Percentiles rank a stretch among this genome's conserved stretches.
Evolutionary conservation across 2,797 vertebrate genomes (phyloP).

Genomic region (Sparidentex hasta): DNA sequence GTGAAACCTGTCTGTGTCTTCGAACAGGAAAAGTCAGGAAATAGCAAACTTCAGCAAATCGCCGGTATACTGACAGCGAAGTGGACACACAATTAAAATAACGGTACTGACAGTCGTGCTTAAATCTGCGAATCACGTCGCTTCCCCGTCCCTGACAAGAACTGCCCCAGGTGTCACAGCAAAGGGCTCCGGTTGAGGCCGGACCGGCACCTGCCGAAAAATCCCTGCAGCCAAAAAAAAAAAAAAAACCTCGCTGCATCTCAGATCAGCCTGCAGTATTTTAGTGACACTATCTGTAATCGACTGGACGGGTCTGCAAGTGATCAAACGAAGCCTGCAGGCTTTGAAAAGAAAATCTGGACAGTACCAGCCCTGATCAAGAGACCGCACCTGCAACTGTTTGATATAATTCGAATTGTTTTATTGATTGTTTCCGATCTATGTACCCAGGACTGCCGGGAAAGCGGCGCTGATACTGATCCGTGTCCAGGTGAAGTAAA

Average conservation of each 20-base stretch:
- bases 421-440: neutral
- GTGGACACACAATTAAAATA: neutral
- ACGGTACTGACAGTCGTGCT: neutral
- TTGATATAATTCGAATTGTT: neutral
- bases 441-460: neutral
- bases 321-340: neutral
- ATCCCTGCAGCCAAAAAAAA: neutral
- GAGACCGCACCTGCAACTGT: neutral
- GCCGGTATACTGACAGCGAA: neutral
- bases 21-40: neutral
- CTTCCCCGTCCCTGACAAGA: neutral
- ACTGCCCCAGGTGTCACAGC: neutral
- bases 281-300: neutral
- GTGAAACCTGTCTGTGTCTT: too few relatives aligned
- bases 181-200: neutral
- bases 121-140: neutral
- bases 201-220: neutral
- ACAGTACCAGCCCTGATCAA: neutral
- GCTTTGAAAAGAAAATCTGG: neutral
- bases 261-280: constrained; percentile 2
- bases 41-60: neutral
- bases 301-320: neutral
- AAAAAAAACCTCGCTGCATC: neutral
- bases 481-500: neutral
- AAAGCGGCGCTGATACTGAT: neutral